These are phyloP conservation scores for Panulirus ornatus DNA, from an alignment of 1,140 invertebrate genomes.

Conservation along the genomic window DNA sequence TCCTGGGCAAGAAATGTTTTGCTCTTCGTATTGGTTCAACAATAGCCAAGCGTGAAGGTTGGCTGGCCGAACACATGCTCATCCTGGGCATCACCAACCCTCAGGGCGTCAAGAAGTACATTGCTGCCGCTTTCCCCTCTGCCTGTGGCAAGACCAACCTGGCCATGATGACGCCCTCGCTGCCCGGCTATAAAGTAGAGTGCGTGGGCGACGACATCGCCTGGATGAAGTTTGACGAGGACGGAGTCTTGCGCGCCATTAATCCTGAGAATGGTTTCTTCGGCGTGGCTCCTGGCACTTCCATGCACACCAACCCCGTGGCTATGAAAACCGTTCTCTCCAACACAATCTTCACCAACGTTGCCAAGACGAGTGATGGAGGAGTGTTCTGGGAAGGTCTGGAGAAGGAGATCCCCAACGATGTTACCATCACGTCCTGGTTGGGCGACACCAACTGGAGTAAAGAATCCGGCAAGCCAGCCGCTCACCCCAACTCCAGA, in stretches of 20 bases:
- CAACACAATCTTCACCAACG: constrained; percentile 99
- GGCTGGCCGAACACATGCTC: constrained; percentile 99
- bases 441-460: constrained; percentile 86
- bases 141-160: constrained; percentile 99
- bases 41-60: constrained; percentile 95
- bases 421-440: constrained; percentile 90
- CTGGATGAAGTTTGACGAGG: constrained; percentile 97
- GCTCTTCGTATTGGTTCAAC: constrained; percentile 97
- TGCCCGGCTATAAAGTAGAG: constrained; percentile 93
- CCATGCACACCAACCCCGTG: constrained; percentile 94
- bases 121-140: constrained; percentile 98
- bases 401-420: constrained; percentile 86
- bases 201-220: constrained; percentile 97
- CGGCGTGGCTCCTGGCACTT: constrained; percentile 98
- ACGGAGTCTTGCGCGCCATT: constrained; percentile 95
- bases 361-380: constrained; percentile 96
- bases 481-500: constrained; percentile 95
- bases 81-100: constrained; percentile 84
- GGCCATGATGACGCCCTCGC: constrained; percentile 96
- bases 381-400: constrained; percentile 98
- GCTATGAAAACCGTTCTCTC: constrained; percentile 96
- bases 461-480: constrained; percentile 84
- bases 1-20: constrained; percentile 99
- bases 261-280: constrained; percentile 99
- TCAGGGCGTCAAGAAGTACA: constrained; percentile 92